Evolutionary conservation across 2,113 vertebrate genomes (phyloP).

Genomic region (Gopherus flavomarginatus): DNA sequence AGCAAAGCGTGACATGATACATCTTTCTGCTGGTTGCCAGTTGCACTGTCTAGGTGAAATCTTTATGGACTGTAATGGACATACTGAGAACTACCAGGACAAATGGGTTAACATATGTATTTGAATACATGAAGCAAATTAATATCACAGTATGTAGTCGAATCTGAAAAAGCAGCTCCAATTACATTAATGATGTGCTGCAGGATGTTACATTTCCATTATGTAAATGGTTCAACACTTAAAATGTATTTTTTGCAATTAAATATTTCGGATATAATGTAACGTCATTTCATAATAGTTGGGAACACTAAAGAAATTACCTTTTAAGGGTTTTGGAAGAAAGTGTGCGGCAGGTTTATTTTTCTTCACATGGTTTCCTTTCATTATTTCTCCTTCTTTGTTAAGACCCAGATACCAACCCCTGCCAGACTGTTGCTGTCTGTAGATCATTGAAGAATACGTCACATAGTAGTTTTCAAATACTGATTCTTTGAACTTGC

Average conservation of each 20-base stretch:
- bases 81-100: not conserved
- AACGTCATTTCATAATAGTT: not conserved
- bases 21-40: not conserved
- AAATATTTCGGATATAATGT: not conserved
- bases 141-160: not conserved
- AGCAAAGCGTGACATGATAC: not conserved
- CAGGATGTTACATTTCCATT: not conserved
- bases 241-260: not conserved
- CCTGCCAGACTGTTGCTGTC: conserved; percentile 97
- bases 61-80: rapidly evolving
- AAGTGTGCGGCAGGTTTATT: conserved; percentile 99
- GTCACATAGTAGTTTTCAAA: conserved; percentile 99
- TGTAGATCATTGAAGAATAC: conserved; percentile 99
- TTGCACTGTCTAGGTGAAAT: not conserved
- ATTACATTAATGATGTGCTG: not conserved
- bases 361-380: conserved; percentile 99
- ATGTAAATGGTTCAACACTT: not conserved
- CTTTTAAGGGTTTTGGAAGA: conserved; percentile 99
- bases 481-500: conserved; percentile 99
- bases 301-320: conserved; percentile 73
- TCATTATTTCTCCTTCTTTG: conserved; percentile 99
- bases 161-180: not conserved
- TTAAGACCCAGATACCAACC: conserved; percentile 99
- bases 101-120: not conserved
- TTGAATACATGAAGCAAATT: not conserved